Evolutionary conservation across 2,113 vertebrate genomes (phyloP).

Genomic region (Alouatta palliata): DNA sequence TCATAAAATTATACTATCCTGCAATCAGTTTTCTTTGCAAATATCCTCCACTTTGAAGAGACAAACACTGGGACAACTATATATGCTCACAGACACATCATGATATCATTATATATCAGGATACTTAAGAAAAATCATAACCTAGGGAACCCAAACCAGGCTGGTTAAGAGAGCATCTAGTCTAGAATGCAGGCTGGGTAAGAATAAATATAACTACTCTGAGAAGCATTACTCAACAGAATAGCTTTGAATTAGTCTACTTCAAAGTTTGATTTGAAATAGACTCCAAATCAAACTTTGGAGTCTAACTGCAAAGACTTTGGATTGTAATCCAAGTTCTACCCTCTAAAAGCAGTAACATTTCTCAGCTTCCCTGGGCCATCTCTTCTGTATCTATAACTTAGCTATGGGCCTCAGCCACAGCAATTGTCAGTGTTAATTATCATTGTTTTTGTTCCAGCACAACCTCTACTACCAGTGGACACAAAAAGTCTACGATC

Average conservation of each 20-base stretch:
- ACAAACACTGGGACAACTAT: neutral
- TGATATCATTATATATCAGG: neutral
- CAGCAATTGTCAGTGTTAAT: neutral
- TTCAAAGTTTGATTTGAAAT: no score
- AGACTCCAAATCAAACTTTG: neutral
- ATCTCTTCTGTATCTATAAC: neutral
- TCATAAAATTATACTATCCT: neutral
- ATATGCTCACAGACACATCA: neutral
- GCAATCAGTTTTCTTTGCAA: neutral
- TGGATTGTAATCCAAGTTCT: neutral
- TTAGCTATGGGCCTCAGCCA: neutral
- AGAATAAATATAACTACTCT: neutral
- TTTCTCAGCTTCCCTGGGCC: neutral
- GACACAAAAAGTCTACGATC: neutral
- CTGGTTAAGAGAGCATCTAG: neutral
- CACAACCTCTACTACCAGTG: neutral
- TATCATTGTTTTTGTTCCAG: neutral
- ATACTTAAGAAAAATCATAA: neutral
- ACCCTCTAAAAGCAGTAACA: neutral
- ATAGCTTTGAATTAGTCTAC: no score
- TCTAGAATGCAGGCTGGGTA: neutral
- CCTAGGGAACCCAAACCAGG: neutral
- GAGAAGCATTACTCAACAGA: neutral
- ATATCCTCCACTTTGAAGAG: slow-evolving; percentile 21
- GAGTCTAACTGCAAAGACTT: neutral